A percentile compares a stretch with the other conserved stretches of the same genome.
phyloP scores from a whole-genome alignment of 2,797 vertebrate species.

The Paguma larvata region DNA sequence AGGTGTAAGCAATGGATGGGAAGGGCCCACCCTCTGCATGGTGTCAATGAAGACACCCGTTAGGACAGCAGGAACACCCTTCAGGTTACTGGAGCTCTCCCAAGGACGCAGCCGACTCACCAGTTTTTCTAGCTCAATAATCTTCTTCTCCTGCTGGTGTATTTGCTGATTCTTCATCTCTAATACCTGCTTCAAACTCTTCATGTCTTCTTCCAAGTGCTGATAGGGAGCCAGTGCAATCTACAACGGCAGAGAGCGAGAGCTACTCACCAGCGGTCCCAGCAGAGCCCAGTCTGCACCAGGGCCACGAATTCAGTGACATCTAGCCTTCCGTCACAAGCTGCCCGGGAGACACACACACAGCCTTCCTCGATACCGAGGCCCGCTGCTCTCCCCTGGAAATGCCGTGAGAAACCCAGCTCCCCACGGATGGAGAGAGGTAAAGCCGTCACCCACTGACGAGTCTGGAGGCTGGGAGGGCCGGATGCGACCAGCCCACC shows the following conservation, averaged over 20 bases:
- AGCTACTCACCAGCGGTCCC: rapidly evolving
- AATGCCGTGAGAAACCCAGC: not conserved
- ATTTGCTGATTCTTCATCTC: constrained; percentile 99
- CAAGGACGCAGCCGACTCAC: constrained; percentile 87
- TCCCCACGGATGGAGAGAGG: not conserved
- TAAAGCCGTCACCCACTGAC: not conserved
- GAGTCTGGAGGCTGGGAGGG: too few species aligned
- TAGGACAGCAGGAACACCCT: rapidly evolving
- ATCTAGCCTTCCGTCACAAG: not conserved
- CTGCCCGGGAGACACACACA: not conserved
- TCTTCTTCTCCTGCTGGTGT: constrained; percentile 96
- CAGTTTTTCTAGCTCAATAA: constrained; percentile 96
- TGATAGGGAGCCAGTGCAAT: constrained; percentile 95
- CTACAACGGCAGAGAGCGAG: constrained; percentile 84
- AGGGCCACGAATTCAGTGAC: rapidly evolving
- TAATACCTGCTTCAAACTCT: constrained; percentile 96
- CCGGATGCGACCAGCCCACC: not conserved
- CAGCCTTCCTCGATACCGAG: not conserved
- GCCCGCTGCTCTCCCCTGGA: not conserved
- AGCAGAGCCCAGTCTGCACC: not conserved
- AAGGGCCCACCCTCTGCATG: rapidly evolving
- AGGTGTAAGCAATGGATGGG: not conserved
- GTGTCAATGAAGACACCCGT: rapidly evolving
- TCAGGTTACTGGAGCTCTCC: not conserved
- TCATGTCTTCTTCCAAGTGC: constrained; percentile 97